phyloP scores from a whole-genome alignment of 2,113 vertebrate genomes.

The Puntigrus tetrazona region DNA sequence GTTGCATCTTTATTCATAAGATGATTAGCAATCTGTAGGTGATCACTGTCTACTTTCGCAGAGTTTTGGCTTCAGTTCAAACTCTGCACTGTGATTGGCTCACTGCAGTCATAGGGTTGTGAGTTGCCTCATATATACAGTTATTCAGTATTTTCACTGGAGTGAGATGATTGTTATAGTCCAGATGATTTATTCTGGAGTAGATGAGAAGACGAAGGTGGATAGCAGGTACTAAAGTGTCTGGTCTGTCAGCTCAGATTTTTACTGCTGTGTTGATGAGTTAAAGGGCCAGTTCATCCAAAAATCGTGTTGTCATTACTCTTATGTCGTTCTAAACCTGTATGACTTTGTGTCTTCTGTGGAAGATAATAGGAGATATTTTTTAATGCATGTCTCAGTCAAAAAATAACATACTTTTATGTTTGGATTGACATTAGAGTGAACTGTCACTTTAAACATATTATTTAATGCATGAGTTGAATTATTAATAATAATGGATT shows the following conservation, averaged over 20 bases:
- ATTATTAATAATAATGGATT: not conserved
- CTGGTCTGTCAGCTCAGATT: not conserved
- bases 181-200: not conserved
- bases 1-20: not conserved
- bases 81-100: constrained; percentile 23
- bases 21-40: not conserved
- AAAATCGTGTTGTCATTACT: not conserved
- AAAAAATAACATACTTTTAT: not conserved
- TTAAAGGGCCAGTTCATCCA: not conserved
- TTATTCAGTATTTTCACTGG: not conserved
- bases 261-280: not conserved
- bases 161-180: not conserved
- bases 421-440: not conserved
- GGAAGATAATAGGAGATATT: not conserved
- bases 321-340: not conserved
- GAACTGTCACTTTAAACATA: not conserved
- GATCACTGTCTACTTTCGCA: constrained; percentile 8
- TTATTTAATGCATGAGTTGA: not conserved
- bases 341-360: not conserved
- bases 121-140: not conserved
- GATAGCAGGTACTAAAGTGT: not conserved
- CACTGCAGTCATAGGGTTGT: constrained; percentile 9
- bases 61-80: constrained; percentile 32
- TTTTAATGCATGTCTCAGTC: not conserved
- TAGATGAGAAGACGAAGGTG: not conserved